Evolutionary conservation across 2,113 vertebrate species (phyloP).

Genomic region (Nothobranchius furzeri): DNA sequence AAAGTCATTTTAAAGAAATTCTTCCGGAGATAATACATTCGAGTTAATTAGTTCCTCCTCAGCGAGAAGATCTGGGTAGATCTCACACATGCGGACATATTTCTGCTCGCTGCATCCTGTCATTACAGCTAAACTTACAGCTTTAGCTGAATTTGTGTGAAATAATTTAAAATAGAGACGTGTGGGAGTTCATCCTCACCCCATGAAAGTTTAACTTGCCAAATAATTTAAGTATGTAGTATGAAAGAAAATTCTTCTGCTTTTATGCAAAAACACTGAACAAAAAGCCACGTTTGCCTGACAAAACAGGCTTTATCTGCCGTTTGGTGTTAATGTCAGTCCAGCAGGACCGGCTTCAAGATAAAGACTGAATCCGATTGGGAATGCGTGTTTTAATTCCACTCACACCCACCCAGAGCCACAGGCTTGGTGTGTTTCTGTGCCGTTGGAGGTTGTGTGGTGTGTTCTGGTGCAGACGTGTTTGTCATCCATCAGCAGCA

Average conservation of each 20-base stretch:
- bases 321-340: conserved; percentile 4
- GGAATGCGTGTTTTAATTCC: conserved; percentile 50
- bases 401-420: conserved; percentile 32
- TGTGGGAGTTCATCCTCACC: conserved; percentile 10
- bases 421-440: conserved; percentile 34
- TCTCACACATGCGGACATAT: too few relatives aligned
- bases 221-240: conserved; percentile 10
- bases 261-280: conserved; percentile 1
- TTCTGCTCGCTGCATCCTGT: background rate
- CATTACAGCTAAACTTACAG: background rate
- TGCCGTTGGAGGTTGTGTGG: conserved; percentile 23
- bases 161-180: conserved; percentile 13
- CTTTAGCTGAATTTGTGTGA: conserved; percentile 10
- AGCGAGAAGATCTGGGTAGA: too few relatives aligned
- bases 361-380: conserved; percentile 33
- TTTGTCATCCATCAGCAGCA: conserved; percentile 22
- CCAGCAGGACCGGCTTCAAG: conserved; percentile 29
- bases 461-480: conserved; percentile 27
- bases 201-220: conserved; percentile 14
- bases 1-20: background rate
- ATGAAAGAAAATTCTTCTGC: background rate
- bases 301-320: background rate
- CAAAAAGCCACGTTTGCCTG: background rate
- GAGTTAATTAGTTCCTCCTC: too few relatives aligned
- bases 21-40: too few relatives aligned